Conservation (phyloP, 2,797 vertebrate species). For the Protonibea diacanthus region DNA sequence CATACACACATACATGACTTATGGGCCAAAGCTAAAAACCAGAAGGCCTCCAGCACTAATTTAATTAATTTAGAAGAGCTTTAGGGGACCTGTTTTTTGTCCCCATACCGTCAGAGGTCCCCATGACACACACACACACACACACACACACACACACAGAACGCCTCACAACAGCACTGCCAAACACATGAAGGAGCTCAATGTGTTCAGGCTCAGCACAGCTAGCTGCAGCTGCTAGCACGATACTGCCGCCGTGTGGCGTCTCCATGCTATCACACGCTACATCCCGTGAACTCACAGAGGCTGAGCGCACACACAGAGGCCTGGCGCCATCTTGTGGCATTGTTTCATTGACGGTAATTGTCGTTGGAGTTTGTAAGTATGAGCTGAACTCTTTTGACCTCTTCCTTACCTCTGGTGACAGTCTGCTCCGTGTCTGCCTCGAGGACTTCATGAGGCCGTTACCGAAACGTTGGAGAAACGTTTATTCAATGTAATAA, state of each 20-base stretch:
- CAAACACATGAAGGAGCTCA: neutral
- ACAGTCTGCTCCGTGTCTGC: neutral
- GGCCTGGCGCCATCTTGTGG: conserved; percentile 33
- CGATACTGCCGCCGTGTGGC: conserved; percentile 34
- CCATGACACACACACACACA: too few species aligned
- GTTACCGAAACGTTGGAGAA: neutral
- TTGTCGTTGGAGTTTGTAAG: neutral
- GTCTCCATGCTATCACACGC: neutral
- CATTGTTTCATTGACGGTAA: accelerated
- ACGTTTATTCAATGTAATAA: neutral
- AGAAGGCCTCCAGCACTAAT: too few species aligned
- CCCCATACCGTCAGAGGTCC: too few species aligned
- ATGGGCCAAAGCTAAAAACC: too few species aligned
- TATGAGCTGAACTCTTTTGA: neutral
- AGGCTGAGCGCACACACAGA: accelerated
- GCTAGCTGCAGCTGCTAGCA: accelerated
- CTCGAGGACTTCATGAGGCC: too few species aligned
- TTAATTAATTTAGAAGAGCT: too few species aligned
- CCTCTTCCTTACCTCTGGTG: neutral
- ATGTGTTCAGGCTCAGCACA: neutral
- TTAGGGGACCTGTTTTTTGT: too few species aligned
- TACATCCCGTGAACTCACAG: accelerated
- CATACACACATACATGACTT: too few species aligned
- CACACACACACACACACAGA: neutral
- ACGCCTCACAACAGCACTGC: too few species aligned